Evolutionary conservation across 2,888 invertebrate species (phyloP), one percentile per base, ranked within the genome.

Genomic region (Clunio marinus): DNA sequence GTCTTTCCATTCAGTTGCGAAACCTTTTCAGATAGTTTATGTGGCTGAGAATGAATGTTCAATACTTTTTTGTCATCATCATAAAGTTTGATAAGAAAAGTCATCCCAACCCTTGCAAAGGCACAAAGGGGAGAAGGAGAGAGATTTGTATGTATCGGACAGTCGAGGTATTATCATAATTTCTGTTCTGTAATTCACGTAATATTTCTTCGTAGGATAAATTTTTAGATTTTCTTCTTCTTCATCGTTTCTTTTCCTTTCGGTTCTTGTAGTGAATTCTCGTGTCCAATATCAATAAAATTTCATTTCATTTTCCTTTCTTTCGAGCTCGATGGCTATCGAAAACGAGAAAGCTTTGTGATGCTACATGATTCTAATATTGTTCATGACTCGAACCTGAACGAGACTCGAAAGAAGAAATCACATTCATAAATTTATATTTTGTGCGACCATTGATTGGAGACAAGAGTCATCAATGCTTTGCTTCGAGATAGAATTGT

Each of bases 31-130:
- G 25, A 27, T 63, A 63, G 63, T 63, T 63, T 63, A 63, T 63
- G 63, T 63, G 41, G 24, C 45, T 35, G 45, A 35, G 35, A 35
- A 60, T 35, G 13, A 17, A 15, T 60, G 17, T 60, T 37, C 20
- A 20, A 17, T 60, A 20, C 63, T 45, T 27, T 63, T 63, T 63
- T 45, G 17, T 22, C 20, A 63, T 63, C 63, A 63, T 63, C 63
- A 63, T 63, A 63, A 63, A 63, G 45, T 63, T 63, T 63, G 63
- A 63, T 63, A 63, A 63, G 63, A 63, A 41, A 63, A 63, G 63
- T 63, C 63, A 63, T 63, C 45, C 63, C 45, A n/a, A n/a, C n/a
- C n/a, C n/a, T n/a, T 45, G 22, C 3, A 8, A 25, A 24, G 25
- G 4, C 32, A 3, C 8, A 25, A 62, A 15, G 13, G n/a, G 17